These are phyloP conservation scores for Sarcophaga rosellei DNA, from an alignment of 2,888 invertebrate species.

Conservation along the genomic window DNA sequence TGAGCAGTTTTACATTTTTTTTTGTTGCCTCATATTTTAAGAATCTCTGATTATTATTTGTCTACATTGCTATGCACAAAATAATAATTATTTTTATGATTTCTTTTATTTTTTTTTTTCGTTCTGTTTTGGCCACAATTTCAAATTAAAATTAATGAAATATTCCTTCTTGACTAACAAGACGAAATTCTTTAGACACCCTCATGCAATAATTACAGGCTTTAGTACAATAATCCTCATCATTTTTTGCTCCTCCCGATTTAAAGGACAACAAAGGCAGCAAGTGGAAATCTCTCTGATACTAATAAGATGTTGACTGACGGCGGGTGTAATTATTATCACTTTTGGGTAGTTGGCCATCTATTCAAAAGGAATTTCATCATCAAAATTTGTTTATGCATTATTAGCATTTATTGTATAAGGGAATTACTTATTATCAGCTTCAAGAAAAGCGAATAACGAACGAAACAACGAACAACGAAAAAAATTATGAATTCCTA, in stretches of 20 bases:
- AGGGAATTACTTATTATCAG: conserved; percentile 27
- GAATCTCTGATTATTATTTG: conserved; percentile 16
- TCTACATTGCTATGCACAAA: conserved; percentile 48
- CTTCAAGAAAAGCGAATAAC: background rate
- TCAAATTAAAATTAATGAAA: conserved; percentile 81
- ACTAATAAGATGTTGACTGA: conserved; percentile 39
- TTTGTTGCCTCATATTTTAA: conserved; percentile 9
- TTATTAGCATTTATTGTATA: conserved; percentile 66
- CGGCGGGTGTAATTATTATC: conserved; percentile 66
- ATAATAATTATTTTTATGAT: conserved; percentile 55
- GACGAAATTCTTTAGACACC: conserved; percentile 77
- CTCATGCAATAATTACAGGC: conserved; percentile 59
- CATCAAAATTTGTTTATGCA: conserved; percentile 64
- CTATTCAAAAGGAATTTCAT: conserved; percentile 42
- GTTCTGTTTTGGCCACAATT: conserved; percentile 73
- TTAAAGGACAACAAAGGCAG: conserved; percentile 44
- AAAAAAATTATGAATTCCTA: conserved; percentile 41
- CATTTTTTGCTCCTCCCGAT: background rate
- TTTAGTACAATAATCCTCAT: conserved; percentile 7
- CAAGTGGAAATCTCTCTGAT: conserved; percentile 26
- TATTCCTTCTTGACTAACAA: conserved; percentile 74
- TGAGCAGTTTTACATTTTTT: conserved; percentile 45
- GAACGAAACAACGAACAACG: background rate
- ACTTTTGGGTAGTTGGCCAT: conserved; percentile 35
- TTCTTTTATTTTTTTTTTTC: conserved; percentile 9